Base-by-base conservation (phyloP, 1,140 invertebrate species). In the Atta texana region DNA sequence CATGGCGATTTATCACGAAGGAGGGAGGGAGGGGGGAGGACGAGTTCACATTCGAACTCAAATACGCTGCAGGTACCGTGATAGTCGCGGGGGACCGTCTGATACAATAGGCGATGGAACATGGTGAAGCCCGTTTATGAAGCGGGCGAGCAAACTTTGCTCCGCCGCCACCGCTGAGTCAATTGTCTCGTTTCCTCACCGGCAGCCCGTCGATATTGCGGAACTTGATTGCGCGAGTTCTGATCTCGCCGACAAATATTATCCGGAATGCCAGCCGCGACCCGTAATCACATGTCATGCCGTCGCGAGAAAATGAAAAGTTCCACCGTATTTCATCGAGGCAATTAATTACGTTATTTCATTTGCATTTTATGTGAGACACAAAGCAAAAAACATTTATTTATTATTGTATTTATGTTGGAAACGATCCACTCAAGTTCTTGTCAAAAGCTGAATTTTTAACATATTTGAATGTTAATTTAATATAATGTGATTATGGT, bases 111-210 rank as follows among this genome's bases (percentile, higher is more conserved):
- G 53, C 80, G 34, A 14, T 69, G 63, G 64, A 72, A 59, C 68
- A 68, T 59, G 66, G 51, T 28, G n/a, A n/a, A n/a, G 51, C 66
- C 51, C 53, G 51, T 82, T 80, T 64, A 49, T 55, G 69, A 61
- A 57, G 68, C 39, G 28, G 72, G 10, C 66, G 69, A 74, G 55
- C 80, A 84, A 84, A 84, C 80, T 84, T 82, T 72, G 68, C 53
- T 68, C 68, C 39, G 31, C 51, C 24, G 7, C 18, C 61, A 24
- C 21, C 66, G 77, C 16, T 44, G n/a, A 69, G 39, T 84, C 80
- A 84, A 84, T 84, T 84, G 80, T 84, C 80, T 74, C 80, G 80
- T 84, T 84, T 84, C 80, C 80, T 74, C 77, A 3, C 31, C 75
- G 51, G 51, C 16, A 44, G 76, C 78, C 14, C 57, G n/a, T 84